phyloP scores from a whole-genome alignment of 2,113 vertebrate genomes.

The Puma concolor region DNA sequence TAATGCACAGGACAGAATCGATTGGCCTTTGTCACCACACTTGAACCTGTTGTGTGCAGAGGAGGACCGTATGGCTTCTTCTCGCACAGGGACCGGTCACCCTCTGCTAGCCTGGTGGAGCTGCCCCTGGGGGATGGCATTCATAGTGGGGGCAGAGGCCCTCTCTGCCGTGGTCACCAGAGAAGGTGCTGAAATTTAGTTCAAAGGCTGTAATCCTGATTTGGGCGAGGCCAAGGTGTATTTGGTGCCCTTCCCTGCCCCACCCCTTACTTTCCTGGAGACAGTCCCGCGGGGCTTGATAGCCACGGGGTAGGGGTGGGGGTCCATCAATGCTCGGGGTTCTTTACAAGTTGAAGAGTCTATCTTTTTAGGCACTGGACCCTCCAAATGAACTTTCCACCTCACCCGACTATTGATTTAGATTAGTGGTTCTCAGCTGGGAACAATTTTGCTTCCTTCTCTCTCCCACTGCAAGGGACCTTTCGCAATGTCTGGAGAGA shows the following conservation, averaged over 20 bases:
- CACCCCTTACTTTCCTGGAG: not conserved
- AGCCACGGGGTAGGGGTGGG: accelerated
- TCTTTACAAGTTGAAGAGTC: not conserved
- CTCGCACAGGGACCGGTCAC: not conserved
- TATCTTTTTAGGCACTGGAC: accelerated
- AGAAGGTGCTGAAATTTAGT: not conserved
- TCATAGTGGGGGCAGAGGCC: accelerated
- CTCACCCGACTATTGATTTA: not conserved
- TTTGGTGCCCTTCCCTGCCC: not conserved
- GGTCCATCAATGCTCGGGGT: accelerated
- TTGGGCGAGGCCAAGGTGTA: not conserved
- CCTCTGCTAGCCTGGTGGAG: not conserved
- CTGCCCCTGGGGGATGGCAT: not conserved
- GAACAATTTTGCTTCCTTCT: not conserved
- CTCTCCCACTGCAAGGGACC: not conserved
- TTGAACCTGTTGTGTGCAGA: not conserved
- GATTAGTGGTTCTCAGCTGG: not conserved
- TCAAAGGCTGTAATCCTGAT: not conserved
- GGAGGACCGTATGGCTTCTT: not conserved
- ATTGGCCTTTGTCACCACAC: not conserved
- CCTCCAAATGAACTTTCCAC: not conserved
- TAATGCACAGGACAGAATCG: accelerated
- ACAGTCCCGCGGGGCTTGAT: not conserved
- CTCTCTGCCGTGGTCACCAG: not conserved
- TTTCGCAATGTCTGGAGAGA: not conserved